phyloP scores from a whole-genome alignment of 2,797 vertebrate species.

The Bryconaethiops microstoma region DNA sequence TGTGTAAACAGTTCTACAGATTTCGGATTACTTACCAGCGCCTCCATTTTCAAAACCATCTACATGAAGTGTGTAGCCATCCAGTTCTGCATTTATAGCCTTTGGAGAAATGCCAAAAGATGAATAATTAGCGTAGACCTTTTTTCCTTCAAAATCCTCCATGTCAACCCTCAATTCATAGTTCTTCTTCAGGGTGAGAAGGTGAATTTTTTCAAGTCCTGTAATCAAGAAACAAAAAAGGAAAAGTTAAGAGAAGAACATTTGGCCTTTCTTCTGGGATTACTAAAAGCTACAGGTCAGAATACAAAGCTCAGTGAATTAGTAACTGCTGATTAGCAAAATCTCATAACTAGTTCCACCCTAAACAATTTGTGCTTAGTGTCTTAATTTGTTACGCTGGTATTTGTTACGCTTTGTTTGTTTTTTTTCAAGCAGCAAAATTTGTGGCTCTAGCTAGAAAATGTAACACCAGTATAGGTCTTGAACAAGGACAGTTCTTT shows the following conservation, averaged over 20 bases:
- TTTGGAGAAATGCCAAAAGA: constrained; percentile 60
- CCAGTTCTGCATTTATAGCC: constrained; percentile 57
- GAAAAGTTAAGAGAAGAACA: background rate
- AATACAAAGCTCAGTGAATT: background rate
- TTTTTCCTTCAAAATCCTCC: constrained; percentile 55
- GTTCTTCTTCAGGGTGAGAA: constrained; percentile 48
- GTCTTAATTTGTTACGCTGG: no score
- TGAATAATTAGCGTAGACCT: constrained; percentile 51
- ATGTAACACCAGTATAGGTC: no score
- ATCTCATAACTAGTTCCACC: no score
- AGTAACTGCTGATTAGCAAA: no score
- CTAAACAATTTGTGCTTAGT: no score
- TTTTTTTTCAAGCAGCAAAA: no score
- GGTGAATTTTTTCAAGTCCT: constrained; percentile 61
- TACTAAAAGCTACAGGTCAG: background rate
- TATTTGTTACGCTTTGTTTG: no score
- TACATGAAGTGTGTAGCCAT: constrained; percentile 60
- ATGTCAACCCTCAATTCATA: constrained; percentile 60
- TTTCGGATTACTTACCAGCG: constrained; percentile 50
- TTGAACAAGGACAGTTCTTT: no score
- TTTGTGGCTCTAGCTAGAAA: no score
- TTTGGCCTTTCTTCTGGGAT: background rate
- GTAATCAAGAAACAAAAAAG: background rate
- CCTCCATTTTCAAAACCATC: constrained; percentile 55
- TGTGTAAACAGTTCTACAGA: background rate